Conservation (phyloP, 2,113 vertebrate species). For the Sminthopsis crassicaudata region DNA sequence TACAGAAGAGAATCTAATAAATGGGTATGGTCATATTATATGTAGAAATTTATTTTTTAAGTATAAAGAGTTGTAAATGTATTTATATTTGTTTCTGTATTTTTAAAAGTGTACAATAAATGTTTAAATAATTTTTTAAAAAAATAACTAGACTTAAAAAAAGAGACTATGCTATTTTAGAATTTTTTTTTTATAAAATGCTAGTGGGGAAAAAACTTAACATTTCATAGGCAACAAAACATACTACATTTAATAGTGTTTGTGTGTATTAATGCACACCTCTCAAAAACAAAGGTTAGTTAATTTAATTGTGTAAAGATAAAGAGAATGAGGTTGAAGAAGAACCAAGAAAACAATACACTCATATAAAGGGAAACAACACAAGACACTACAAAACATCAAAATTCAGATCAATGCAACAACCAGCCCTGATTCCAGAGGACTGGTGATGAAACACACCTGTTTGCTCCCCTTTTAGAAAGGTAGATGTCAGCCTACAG, state of each 20-base stretch:
- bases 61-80: not conserved
- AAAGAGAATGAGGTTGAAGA: not conserved
- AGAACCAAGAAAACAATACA: not conserved
- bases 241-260: not conserved
- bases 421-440: not conserved
- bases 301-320: not conserved
- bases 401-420: not conserved
- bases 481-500: not conserved
- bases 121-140: not conserved
- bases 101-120: not conserved
- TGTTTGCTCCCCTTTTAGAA: not conserved
- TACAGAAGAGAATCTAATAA: not conserved
- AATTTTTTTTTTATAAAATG: not conserved
- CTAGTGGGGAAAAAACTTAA: not conserved
- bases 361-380: not conserved
- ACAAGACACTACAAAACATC: not conserved
- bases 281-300: not conserved
- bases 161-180: conserved; percentile 6
- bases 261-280: not conserved
- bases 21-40: not conserved
- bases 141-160: not conserved
- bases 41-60: not conserved
- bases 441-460: not conserved
- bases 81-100: not conserved
- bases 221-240: not conserved